Conservation (phyloP, 2,888 invertebrate genomes). For the Notodromas monacha region DNA sequence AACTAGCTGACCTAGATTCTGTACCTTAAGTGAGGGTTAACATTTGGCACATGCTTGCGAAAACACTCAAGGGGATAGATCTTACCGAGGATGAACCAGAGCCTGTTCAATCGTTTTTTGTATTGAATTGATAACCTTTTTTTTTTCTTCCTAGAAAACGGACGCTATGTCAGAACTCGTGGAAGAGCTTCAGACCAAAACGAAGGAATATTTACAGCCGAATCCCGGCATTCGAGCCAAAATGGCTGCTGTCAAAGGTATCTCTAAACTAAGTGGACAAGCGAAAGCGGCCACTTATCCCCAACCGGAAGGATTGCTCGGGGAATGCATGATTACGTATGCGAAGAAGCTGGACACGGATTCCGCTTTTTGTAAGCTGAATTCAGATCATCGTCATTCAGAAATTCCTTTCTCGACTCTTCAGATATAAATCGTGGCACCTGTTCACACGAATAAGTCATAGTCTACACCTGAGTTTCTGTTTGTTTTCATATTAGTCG, state of each 20-base stretch:
- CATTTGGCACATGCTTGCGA: too few species aligned
- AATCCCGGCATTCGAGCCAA: conserved; percentile 84
- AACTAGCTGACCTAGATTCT: too few species aligned
- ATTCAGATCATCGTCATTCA: neutral
- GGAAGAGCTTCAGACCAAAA: conserved; percentile 78
- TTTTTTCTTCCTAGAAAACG: conserved; percentile 37
- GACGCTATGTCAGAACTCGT: conserved; percentile 89
- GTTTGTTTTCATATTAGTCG: too few species aligned
- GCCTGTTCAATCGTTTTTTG: too few species aligned
- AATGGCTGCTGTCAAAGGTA: conserved; percentile 76
- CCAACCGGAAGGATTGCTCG: conserved; percentile 85
- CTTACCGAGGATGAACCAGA: too few species aligned
- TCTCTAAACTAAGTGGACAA: conserved; percentile 83
- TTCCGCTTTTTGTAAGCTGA: conserved; percentile 40
- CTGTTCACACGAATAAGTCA: too few species aligned
- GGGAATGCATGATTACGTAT: conserved; percentile 80
- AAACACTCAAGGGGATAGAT: too few species aligned
- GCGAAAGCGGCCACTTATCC: conserved; percentile 90
- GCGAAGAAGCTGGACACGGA: conserved; percentile 87
- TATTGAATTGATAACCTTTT: conserved; percentile 1
- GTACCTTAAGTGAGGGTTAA: too few species aligned
- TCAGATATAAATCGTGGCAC: neutral
- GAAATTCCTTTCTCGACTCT: conserved; percentile 5
- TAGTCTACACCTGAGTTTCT: too few species aligned
- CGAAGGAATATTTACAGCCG: conserved; percentile 93